A percentile compares a stretch with the other conserved stretches of the same genome.
Conservation (phyloP, 2,113 vertebrate species). For the Podarcis raffonei region DNA sequence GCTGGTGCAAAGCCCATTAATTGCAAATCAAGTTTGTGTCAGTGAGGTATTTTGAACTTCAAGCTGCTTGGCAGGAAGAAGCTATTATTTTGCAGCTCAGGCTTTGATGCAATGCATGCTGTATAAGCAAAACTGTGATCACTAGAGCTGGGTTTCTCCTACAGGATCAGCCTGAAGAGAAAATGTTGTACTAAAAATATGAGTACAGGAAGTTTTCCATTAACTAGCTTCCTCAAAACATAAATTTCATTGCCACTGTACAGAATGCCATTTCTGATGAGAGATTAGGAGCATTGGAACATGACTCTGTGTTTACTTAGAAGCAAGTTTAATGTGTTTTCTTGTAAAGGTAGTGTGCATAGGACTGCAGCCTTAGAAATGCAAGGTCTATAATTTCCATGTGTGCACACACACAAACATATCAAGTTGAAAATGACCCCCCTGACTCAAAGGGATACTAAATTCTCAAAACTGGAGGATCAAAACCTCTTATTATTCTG, state of each 20-base stretch:
- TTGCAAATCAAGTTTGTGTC: slow-evolving; percentile 7
- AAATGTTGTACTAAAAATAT: neutral
- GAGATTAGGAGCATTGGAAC: neutral
- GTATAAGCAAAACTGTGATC: neutral
- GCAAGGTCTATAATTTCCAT: neutral
- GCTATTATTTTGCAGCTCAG: neutral
- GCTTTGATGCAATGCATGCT: neutral
- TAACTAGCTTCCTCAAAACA: neutral
- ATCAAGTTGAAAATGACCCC: neutral
- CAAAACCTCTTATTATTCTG: neutral
- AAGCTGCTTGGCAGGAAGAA: slow-evolving; percentile 4
- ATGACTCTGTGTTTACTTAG: neutral
- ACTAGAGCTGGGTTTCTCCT: neutral
- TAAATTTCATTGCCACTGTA: neutral
- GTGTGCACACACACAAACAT: neutral
- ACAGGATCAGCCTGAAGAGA: neutral
- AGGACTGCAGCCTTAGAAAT: neutral
- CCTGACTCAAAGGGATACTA: neutral
- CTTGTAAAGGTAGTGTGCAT: neutral
- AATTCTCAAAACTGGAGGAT: neutral
- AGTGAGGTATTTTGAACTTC: slow-evolving; percentile 21
- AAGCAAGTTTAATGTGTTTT: neutral
- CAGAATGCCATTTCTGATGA: neutral
- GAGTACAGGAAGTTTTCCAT: neutral
- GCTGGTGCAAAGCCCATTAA: neutral